These are phyloP conservation scores for Bubo bubo DNA, from an alignment of 2,113 vertebrate genomes.

Conservation along the genomic window DNA sequence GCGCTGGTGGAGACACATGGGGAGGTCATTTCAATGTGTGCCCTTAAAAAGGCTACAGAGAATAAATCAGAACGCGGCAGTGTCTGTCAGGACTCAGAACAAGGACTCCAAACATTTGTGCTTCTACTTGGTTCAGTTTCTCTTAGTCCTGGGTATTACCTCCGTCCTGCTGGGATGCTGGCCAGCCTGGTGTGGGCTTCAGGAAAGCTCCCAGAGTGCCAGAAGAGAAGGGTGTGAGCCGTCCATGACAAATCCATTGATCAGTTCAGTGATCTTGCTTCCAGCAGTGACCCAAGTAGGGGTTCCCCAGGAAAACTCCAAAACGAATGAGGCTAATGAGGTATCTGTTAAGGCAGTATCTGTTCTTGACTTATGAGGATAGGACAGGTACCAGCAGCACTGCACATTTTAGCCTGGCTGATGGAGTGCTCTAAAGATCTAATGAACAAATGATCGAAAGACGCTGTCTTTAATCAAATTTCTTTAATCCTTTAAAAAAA, in stretches of 20 bases:
- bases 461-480: background rate
- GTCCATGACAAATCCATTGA: background rate
- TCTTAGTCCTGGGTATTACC: background rate
- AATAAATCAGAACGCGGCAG: background rate
- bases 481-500: background rate
- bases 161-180: background rate
- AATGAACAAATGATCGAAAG: fast-evolving
- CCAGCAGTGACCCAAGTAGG: background rate
- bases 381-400: background rate
- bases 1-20: background rate
- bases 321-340: background rate
- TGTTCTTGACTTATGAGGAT: background rate
- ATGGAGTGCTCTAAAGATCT: background rate
- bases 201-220: background rate
- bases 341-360: background rate
- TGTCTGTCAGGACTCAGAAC: background rate
- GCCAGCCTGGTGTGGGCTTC: background rate
- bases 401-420: background rate
- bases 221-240: background rate
- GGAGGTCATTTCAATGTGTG: slow-evolving; percentile 40
- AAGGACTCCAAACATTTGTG: background rate
- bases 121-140: background rate
- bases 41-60: slow-evolving; percentile 24
- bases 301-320: background rate
- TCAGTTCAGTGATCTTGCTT: background rate